These are phyloP conservation scores for Hybos culiciformis DNA, from an alignment of 2,888 invertebrate species.

Conservation along the genomic window DNA sequence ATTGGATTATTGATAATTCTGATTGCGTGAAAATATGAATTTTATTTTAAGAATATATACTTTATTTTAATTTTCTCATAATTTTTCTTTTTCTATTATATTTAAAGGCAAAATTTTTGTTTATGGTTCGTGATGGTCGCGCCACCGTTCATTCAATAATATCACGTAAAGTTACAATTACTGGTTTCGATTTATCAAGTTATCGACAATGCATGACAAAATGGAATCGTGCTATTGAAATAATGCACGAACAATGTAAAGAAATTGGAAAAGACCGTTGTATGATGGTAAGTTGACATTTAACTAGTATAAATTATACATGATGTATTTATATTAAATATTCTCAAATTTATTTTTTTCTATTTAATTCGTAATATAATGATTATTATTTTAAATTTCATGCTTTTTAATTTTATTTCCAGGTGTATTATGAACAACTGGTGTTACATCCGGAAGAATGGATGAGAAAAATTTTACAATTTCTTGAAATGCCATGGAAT, in stretches of 20 bases:
- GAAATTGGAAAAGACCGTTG: constrained; percentile 64
- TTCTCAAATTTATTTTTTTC: background rate
- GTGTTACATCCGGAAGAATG: constrained; percentile 85
- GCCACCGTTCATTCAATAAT: constrained; percentile 99
- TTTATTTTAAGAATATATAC: background rate
- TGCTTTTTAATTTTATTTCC: constrained; percentile 22
- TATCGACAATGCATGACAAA: constrained; percentile 90
- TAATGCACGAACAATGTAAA: constrained; percentile 88
- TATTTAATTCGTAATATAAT: background rate
- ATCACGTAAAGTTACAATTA: constrained; percentile 65
- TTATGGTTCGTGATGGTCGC: constrained; percentile 96
- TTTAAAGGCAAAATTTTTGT: constrained; percentile 73
- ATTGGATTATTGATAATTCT: background rate
- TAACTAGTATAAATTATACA: background rate
- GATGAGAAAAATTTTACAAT: constrained; percentile 75
- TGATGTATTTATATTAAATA: background rate
- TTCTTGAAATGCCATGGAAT: constrained; percentile 89
- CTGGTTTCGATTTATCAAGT: constrained; percentile 85
- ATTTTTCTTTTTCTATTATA: constrained; percentile 2
- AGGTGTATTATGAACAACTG: constrained; percentile 92
- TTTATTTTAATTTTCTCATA: background rate
- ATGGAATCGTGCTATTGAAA: constrained; percentile 92
- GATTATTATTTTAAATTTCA: background rate
- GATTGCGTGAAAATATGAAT: background rate
- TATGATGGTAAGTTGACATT: constrained; percentile 47